Conservation (phyloP, 2,113 vertebrate genomes). For the Cnemophilus loriae region DNA sequence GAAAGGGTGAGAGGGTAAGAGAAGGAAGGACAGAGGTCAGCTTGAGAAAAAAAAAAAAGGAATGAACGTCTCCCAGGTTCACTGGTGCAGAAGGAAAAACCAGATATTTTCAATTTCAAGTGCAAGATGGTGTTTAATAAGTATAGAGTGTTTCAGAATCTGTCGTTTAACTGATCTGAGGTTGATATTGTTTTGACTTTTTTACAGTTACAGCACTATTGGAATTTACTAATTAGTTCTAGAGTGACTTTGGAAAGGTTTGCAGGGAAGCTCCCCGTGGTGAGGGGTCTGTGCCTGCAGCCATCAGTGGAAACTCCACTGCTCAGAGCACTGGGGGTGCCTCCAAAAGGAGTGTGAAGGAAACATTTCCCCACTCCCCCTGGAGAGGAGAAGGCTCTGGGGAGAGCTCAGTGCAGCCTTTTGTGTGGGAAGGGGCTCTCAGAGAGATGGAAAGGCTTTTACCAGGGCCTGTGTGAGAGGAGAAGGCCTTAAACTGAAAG, state of each 20-base stretch:
- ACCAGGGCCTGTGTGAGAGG: no score
- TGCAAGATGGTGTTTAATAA: background rate
- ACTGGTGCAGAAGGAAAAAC: background rate
- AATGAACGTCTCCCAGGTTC: background rate
- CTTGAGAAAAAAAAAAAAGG: background rate
- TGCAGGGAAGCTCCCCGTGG: background rate
- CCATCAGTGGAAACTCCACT: background rate
- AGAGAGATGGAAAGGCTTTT: background rate
- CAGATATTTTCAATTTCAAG: background rate
- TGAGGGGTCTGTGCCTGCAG: background rate
- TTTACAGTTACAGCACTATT: background rate
- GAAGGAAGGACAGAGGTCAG: background rate
- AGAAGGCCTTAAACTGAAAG: background rate
- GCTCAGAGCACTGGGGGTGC: background rate
- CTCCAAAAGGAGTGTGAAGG: background rate
- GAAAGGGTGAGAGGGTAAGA: background rate
- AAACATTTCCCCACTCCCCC: background rate
- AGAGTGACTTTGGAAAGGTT: background rate
- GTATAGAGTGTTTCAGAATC: background rate
- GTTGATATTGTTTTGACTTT: background rate
- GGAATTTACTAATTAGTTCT: background rate
- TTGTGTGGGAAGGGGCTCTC: background rate
- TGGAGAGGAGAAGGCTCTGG: background rate
- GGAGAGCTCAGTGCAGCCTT: rapidly evolving
- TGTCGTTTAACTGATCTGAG: background rate